Conservation (phyloP, 2,888 invertebrate species). For the Lepidocyrtinus sp. region DNA sequence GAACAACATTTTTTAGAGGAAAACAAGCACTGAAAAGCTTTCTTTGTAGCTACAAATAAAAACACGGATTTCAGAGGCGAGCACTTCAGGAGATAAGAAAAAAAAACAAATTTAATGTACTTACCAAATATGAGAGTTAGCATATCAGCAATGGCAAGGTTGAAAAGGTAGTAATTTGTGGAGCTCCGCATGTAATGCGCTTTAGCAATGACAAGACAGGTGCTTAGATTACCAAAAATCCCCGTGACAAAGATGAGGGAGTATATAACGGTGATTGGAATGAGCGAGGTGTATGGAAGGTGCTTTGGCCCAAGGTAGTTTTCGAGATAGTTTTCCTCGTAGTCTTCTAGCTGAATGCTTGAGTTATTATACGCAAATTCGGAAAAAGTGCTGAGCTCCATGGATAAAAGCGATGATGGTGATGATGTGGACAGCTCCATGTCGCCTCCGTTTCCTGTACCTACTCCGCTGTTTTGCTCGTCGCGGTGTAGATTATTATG, state of each 20-base stretch:
- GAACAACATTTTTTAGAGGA: too few species aligned
- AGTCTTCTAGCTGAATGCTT: slow-evolving; percentile 13
- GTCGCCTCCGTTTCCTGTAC: background rate
- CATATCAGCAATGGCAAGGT: slow-evolving; percentile 72
- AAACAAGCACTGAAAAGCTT: too few species aligned
- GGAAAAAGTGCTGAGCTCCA: slow-evolving; percentile 11
- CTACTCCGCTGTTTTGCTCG: slow-evolving; percentile 22
- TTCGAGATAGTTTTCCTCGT: slow-evolving; percentile 56
- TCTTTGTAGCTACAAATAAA: too few species aligned
- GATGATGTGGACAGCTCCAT: too few species aligned
- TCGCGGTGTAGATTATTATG: slow-evolving; percentile 14
- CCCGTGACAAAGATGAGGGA: slow-evolving; percentile 71
- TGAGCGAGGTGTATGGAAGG: slow-evolving; percentile 70
- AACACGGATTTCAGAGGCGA: background rate
- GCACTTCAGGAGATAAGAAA: too few species aligned
- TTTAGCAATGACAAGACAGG: slow-evolving; percentile 71
- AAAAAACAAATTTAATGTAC: slow-evolving; percentile 52
- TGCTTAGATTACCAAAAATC: slow-evolving; percentile 71
- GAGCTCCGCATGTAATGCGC: slow-evolving; percentile 72
- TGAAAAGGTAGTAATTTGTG: slow-evolving; percentile 72
- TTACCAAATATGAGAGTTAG: slow-evolving; percentile 71
- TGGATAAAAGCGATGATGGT: slow-evolving; percentile 27
- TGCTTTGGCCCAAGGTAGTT: slow-evolving; percentile 71
- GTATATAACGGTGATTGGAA: slow-evolving; percentile 71
- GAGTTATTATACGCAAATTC: slow-evolving; percentile 7